Base-by-base conservation (phyloP, 2,888 invertebrate genomes). In the Ctenicera cuprea region DNA sequence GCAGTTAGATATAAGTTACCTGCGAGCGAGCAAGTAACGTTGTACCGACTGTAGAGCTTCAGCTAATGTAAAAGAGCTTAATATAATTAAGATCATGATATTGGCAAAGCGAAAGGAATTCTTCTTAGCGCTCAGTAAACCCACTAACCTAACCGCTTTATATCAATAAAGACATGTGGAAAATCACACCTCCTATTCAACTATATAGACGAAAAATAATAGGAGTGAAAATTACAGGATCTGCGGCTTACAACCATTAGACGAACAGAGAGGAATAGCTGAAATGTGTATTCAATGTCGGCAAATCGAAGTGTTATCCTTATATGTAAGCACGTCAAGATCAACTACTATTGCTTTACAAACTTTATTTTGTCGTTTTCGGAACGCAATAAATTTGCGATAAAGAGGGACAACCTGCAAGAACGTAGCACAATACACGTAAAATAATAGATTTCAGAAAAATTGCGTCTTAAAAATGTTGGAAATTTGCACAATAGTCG, bases 311-410 rank as follows among this genome's bases (percentile, higher is more conserved):
- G 22, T 30, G 16, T 68, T 68, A 45, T 45, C 68, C 68, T 45
- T 68, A 68, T 68, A 45, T 48, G 68, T 33, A 45, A 37, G 8
- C 45, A 12, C 57, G 59, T 61, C 68, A 68, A 68, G 68, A 61
- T 48, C 68, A 68, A 68, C 68, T 48, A 16, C 43, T 62, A 62
- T 62, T 62, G 22, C 43, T 30, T 41, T 45, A 26, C 45, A 62
- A 62, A 45, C 45, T 62, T 62, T 43, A 45, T 62, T 62, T 62
- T 43, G 22, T 45, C 62, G 62, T 45, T 41, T 62, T 62, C 45
- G 2, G 22, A 22, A 45, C 45, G 62, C 18, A 59, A 20, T 38
- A 59, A 59, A 59, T 59, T 16, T 26, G 22, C 1, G 54, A 59
- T 20, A 59, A 59, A 20, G 22, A 37, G 12, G 33, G 33, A 54